phyloP scores from a whole-genome alignment of 2,113 vertebrate species.

The Rana temporaria region DNA sequence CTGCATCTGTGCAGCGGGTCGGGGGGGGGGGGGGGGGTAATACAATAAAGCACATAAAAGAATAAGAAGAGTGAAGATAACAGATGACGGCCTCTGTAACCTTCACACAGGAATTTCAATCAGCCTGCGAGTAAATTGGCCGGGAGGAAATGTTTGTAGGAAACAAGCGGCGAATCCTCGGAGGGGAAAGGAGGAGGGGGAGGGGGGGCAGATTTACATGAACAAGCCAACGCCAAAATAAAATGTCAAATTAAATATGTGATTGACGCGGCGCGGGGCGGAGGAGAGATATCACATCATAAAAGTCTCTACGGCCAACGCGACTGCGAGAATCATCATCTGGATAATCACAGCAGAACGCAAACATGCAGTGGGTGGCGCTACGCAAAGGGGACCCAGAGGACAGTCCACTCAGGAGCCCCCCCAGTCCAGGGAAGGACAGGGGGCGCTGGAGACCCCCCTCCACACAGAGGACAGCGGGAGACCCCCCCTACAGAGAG shows the following conservation, averaged over 20 bases:
- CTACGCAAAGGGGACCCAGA: no score
- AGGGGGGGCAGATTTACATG: constrained; percentile 18
- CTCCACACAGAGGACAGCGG: no score
- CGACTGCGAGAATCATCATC: constrained; percentile 54
- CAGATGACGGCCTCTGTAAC: not conserved
- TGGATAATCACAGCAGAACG: constrained; percentile 53
- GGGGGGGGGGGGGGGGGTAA: no score
- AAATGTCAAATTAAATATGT: constrained; percentile 65
- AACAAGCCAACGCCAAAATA: constrained; percentile 40
- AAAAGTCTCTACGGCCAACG: constrained; percentile 31
- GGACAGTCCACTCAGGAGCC: no score
- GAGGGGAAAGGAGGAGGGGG: no score
- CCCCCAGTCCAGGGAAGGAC: no score
- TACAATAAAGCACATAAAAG: no score
- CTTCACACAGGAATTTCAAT: not conserved
- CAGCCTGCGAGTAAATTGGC: not conserved
- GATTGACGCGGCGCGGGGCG: constrained; percentile 65
- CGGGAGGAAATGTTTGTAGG: not conserved
- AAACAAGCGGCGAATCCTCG: no score
- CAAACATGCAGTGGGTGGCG: not conserved
- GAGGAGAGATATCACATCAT: constrained; percentile 21
- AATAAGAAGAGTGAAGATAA: not conserved
- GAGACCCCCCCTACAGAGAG: no score
- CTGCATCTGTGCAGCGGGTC: no score
- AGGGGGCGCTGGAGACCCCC: no score